A percentile compares a stretch with the other conserved stretches of the same genome.
Conservation (phyloP, 2,888 invertebrate genomes). For the Drosophila demipolita region DNA sequence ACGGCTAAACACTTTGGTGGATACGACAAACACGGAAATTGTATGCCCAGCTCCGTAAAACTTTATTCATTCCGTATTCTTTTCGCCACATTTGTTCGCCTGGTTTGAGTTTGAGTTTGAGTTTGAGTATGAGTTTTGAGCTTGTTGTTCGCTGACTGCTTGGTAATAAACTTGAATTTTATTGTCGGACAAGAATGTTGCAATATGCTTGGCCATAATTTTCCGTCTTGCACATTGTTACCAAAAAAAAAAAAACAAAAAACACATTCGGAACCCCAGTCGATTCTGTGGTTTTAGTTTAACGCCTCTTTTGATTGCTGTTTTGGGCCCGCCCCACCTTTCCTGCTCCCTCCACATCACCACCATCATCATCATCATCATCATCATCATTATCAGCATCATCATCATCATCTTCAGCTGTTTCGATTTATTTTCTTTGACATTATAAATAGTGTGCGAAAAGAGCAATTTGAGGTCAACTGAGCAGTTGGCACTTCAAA, state of each 20-base stretch:
- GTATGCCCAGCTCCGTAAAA: conserved; percentile 34
- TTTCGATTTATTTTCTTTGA: conserved; percentile 12
- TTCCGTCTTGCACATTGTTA: conserved; percentile 71
- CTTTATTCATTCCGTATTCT: conserved; percentile 46
- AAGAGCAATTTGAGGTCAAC: conserved; percentile 24
- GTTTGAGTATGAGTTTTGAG: conserved; percentile 9
- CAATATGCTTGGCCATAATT: conserved; percentile 81
- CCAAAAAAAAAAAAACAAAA: conserved; percentile 40
- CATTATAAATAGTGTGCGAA: conserved; percentile 29
- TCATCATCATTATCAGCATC: background rate
- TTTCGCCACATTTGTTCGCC: conserved; percentile 39
- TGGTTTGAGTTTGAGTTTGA: background rate
- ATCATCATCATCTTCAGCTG: conserved; percentile 3
- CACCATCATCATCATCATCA: conserved; percentile 4
- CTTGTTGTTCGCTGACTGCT: conserved; percentile 29
- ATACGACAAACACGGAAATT: conserved; percentile 29
- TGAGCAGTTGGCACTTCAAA: conserved; percentile 39
- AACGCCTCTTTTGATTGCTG: conserved; percentile 60
- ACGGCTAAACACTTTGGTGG: conserved; percentile 20
- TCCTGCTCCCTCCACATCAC: background rate
- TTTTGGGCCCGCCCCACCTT: conserved; percentile 19
- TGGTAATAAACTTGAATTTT: conserved; percentile 80
- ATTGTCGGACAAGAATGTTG: conserved; percentile 82
- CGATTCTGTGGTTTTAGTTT: conserved; percentile 60
- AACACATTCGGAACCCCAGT: conserved; percentile 34